Evolutionary conservation across 2,113 vertebrate genomes (phyloP).

Genomic region (Ramphastos sulfuratus): DNA sequence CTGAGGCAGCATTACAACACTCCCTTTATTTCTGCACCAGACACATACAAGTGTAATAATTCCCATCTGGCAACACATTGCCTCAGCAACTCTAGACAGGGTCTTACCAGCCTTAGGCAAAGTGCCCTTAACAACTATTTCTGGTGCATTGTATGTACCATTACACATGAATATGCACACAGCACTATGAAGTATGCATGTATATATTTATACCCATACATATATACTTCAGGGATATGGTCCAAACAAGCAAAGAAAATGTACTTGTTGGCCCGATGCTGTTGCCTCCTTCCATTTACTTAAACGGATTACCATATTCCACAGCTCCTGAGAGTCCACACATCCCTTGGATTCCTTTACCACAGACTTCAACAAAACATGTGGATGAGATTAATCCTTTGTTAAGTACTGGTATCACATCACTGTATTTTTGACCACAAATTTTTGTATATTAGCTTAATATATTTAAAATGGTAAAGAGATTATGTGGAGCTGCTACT

Average conservation of each 20-base stretch:
- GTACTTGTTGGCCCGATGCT: not conserved
- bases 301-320: conserved; percentile 12
- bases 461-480: conserved; percentile 30
- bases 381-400: conserved; percentile 33
- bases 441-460: not conserved
- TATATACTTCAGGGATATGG: not conserved
- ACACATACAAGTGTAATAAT: not conserved
- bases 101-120: not conserved
- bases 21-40: not conserved
- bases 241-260: conserved; percentile 10
- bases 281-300: conserved; percentile 7
- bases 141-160: not conserved
- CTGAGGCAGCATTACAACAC: not conserved
- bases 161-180: not conserved
- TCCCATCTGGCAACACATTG: not conserved
- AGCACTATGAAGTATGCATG: not conserved
- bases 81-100: not conserved
- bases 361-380: conserved; percentile 16
- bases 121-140: not conserved
- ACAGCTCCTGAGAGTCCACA: not conserved
- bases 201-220: not conserved
- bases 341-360: not conserved
- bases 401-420: conserved; percentile 13
- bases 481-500: not conserved
- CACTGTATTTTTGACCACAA: not conserved